Percentiles rank a stretch among this genome's conserved stretches.
phyloP scores from a whole-genome alignment of 1,140 invertebrate species.

The Bombus confusus region DNA sequence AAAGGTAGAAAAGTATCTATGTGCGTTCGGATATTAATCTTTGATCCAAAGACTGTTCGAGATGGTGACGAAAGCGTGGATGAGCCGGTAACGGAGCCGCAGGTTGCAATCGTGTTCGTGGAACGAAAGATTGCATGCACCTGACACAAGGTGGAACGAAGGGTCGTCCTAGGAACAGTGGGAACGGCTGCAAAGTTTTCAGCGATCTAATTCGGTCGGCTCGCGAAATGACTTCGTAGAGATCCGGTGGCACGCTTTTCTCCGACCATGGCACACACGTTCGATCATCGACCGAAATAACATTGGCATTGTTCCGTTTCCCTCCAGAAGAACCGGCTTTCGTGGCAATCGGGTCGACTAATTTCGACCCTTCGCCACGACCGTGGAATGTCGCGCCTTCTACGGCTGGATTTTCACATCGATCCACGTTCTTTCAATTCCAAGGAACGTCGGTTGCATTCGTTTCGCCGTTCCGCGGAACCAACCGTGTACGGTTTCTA shows the following conservation, averaged over 20 bases:
- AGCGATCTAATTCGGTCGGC: conserved; percentile 70
- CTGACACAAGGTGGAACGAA: conserved; percentile 32
- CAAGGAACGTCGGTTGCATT: background rate
- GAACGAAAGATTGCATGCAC: background rate
- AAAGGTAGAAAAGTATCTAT: too few relatives aligned
- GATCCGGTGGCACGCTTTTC: conserved; percentile 70
- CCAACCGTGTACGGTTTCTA: background rate
- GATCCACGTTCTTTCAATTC: too few relatives aligned
- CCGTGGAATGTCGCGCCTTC: conserved; percentile 20
- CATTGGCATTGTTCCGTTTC: conserved; percentile 78
- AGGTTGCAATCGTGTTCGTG: background rate
- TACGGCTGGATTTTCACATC: conserved; percentile 8
- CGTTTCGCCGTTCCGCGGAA: background rate
- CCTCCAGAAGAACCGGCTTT: conserved; percentile 67
- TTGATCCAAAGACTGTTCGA: too few relatives aligned
- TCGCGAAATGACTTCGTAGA: conserved; percentile 65
- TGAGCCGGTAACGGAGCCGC: background rate
- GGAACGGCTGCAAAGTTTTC: conserved; percentile 44
- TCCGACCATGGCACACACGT: conserved; percentile 73
- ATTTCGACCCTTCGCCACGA: conserved; percentile 58
- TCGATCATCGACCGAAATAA: conserved; percentile 77
- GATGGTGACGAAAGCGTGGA: too few relatives aligned
- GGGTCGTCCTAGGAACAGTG: conserved; percentile 33
- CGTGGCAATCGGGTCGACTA: conserved; percentile 64
- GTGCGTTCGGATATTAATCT: background rate